Base-by-base conservation (phyloP, 2,797 vertebrate genomes). In the Rhinoraja longicauda region DNA sequence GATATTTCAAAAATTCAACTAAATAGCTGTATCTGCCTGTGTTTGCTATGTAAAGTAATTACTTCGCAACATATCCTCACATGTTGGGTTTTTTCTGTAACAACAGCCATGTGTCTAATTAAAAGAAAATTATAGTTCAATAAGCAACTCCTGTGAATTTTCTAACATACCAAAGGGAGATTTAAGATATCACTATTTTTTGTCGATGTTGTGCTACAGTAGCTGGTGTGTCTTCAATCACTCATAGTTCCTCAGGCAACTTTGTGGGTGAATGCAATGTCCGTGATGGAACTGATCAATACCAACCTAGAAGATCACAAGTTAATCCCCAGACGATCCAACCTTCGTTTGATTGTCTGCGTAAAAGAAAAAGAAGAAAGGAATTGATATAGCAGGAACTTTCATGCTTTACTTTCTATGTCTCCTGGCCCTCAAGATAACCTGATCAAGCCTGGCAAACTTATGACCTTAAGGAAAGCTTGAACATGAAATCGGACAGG, bases 1-100 rank as follows among this genome's bases (percentile, higher is more conserved):
- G 94, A 94, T 94, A 93, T 94, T 93, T 86, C 92, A 94, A 29
- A 95, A 82, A 94, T 93, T 73, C 81, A 94, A 94, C 29, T 72
- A 76, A 62, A 59, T 64, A 70, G 21, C 62, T 70, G 86, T 90
- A 90, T 36, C 91, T 90, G 88, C 17, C n/a, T 70, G 17, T 81
- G 78, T 91, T 72, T 91, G 67, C 67, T 32, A 29, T 91, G 67
- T 91, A 72, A 91, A 13, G 67, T 91, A 91, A 45, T 91, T 72
- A 12, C 82, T 91, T 26, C 24, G 67, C 64, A 45, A 39, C 19
- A 62, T 62, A 32, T 86, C 82, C 29, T 7, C 64, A 62, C 57
- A 3, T 90, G 86, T 70, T 39, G 32, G 32, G 72, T 91, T 91
- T 73, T 91, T 91, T 72, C 67, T 72, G 9, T 70, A 72, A 72